A percentile compares a stretch with the other conserved stretches of the same genome.
These are phyloP conservation scores for Eupithecia centaureata DNA, from an alignment of 2,888 invertebrate genomes.

Conservation along the genomic window DNA sequence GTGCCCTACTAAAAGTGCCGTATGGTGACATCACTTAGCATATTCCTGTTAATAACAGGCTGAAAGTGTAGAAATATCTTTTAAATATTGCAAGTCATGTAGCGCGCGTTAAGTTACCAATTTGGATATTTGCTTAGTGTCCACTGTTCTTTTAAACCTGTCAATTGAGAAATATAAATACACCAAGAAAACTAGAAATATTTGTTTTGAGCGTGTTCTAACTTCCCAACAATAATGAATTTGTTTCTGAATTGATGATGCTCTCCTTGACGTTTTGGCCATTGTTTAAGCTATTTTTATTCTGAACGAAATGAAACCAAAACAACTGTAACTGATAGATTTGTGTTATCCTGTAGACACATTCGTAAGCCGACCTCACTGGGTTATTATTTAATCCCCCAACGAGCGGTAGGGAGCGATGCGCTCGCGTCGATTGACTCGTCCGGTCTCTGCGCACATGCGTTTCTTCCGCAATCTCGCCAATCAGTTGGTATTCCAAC, in stretches of 20 bases:
- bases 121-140: conserved; percentile 26
- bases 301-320: background rate
- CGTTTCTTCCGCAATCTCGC: conserved; percentile 72
- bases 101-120: conserved; percentile 34
- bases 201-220: background rate
- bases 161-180: conserved; percentile 3
- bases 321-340: background rate
- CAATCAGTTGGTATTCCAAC: conserved; percentile 38
- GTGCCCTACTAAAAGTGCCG: conserved; percentile 38
- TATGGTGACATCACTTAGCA: conserved; percentile 63
- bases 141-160: conserved; percentile 7
- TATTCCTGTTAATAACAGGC: conserved; percentile 55
- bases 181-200: background rate
- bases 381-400: conserved; percentile 47
- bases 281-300: background rate
- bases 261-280: background rate
- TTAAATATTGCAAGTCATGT: conserved; percentile 51
- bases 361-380: conserved; percentile 33
- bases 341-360: conserved; percentile 9
- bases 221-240: background rate
- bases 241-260: background rate
- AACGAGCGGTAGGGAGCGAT: conserved; percentile 62
- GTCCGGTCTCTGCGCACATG: conserved; percentile 72
- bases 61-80: conserved; percentile 43
- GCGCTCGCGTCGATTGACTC: conserved; percentile 74